A percentile compares a stretch with the other conserved stretches of the same genome.
phyloP scores from a whole-genome alignment of 2,888 invertebrate genomes.

The Venustoraphidia nigricollis region DNA sequence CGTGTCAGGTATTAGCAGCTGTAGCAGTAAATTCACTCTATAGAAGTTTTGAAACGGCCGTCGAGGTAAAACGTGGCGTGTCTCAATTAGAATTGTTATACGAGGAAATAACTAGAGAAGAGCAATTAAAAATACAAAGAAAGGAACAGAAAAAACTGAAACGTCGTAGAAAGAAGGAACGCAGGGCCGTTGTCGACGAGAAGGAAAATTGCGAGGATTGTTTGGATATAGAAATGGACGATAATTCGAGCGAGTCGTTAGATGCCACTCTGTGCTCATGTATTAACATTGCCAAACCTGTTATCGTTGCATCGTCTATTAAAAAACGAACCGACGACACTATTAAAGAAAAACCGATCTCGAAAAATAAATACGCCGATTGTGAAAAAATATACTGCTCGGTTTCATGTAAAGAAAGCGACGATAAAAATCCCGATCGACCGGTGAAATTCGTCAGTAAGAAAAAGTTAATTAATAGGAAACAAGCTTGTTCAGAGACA shows the following conservation, averaged over 20 bases:
- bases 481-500: background rate
- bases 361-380: constrained; percentile 12
- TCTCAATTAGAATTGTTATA: constrained; percentile 78
- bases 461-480: too few relatives aligned
- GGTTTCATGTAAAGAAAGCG: constrained; percentile 6
- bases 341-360: constrained; percentile 11
- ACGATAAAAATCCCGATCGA: constrained; percentile 6
- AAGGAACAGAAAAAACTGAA: constrained; percentile 79
- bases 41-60: constrained; percentile 79
- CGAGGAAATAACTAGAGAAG: constrained; percentile 76
- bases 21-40: constrained; percentile 76
- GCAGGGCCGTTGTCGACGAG: constrained; percentile 31
- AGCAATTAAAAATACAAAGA: constrained; percentile 67
- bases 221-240: constrained; percentile 17
- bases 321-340: constrained; percentile 8
- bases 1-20: constrained; percentile 85
- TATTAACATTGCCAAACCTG: constrained; percentile 2
- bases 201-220: constrained; percentile 29
- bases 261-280: constrained; percentile 16
- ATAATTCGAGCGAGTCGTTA: constrained; percentile 12
- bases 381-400: constrained; percentile 7
- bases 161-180: constrained; percentile 56
- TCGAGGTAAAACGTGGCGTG: constrained; percentile 77
- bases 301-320: constrained; percentile 2
- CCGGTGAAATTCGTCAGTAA: background rate